Evolutionary conservation across 2,113 vertebrate genomes (phyloP), one percentile per base, ranked within the genome.

Genomic region (Pampusana beccarii): DNA sequence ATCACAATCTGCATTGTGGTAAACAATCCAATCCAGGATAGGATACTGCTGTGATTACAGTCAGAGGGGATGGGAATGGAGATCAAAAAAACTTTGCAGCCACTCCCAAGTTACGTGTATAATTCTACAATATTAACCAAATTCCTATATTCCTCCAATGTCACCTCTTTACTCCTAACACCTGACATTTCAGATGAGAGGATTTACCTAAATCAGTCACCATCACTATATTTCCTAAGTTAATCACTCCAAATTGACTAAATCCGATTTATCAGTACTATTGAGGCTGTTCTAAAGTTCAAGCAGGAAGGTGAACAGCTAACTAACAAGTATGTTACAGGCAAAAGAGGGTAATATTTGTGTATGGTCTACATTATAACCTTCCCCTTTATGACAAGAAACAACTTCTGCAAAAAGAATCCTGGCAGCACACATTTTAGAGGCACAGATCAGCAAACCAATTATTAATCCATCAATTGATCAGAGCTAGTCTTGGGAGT

Each of bases 391-490:
- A 53, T 67, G 62, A 51, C 58, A n/a, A 40, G 80, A 79, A 89
- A 34, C 18, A 88, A 48, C 38, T 33, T 72, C 54, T 44, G 58
- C 54, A 72, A 56, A 78, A 84, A 51, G 64, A 84, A 44, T 15
- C 23, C 38, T 81, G 36, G 42, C 42, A 89, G 28, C 28, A 40
- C 20, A 44, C 1, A 5, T 24, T 91, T 64, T 28, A 71, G 78
- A 78, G 34, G 62, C 80, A 62, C 77, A 89, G 61, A 96, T 93
- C 80, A 94, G 53, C 74, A 93, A 77, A 94, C 69, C 75, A 86
- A 86, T 95, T 93, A 83, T 91, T 89, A 96, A 87, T 94, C 80
- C 92, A 95, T 95, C 93, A 95, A 84, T 92, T 95, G 95, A 96
- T 96, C 90, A 80, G 31, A 92, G 75, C 33, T 85, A 96, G 90